Base-by-base conservation (phyloP, 2,113 vertebrate species). In the Silurus asotus region DNA sequence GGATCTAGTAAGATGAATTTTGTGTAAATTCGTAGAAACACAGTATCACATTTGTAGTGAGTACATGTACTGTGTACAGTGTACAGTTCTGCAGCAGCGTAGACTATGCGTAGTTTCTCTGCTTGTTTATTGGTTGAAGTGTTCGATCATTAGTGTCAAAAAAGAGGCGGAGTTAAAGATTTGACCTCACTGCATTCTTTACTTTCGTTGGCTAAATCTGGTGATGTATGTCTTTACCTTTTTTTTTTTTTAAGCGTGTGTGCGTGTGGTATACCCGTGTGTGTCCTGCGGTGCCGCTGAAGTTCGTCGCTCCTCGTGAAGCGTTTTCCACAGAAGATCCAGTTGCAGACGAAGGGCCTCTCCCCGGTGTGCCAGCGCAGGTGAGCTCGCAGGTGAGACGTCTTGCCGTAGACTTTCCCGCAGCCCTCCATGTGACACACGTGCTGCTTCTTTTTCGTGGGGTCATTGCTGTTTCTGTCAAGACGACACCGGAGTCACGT, bases 401-500 rank as follows among this genome's bases (percentile, higher is more conserved):
- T 99, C 94, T 99, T 99, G 65, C 98, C 98, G 87, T 99, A 99
- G 74, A 99, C 98, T 93, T 99, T 99, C 83, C 97, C 97, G 83
- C 98, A 99, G 87, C 98, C 97, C 93, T 98, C 97, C 94, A 99
- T 99, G 92, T 99, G 98, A 92, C 98, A 99, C 90, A 99, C 97
- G 91, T 99, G 98, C 91, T 99, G 98, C 87, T 99, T 99, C 95
- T 99, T 99, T 95, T 98, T 99, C 76, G 98, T 96, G 74, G 98
- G 98, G 90, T 99, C 98, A 87, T 96, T 97, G 84, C 94, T 98
- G 91, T 97, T 96, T 94, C 97, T 99, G 89, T 84, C 90, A 89
- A n/a, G 72, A 79, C 10, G 17, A 20, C 15, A 9, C 37, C 51
- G 37, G 25, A 14, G 5, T 53, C 55, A 76, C 5, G 5, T 8